Conservation (phyloP, 2,888 invertebrate species). For the Rosalia funebris region DNA sequence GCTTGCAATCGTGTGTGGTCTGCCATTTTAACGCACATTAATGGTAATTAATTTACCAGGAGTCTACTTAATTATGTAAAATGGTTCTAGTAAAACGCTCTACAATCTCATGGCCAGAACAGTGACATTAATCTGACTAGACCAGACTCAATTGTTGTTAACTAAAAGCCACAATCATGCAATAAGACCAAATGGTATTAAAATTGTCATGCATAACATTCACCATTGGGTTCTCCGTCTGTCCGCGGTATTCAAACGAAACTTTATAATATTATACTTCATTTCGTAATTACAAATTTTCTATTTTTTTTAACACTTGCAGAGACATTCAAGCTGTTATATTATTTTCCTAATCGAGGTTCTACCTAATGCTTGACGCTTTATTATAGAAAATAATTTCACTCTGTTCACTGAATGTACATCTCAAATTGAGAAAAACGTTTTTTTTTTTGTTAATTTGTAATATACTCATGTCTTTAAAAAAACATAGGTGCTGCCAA, state of each 20-base stretch:
- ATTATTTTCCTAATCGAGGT: too few species aligned
- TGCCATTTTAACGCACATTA: slow-evolving; percentile 41
- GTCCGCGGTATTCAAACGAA: slow-evolving; percentile 59
- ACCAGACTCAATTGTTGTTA: slow-evolving; percentile 33
- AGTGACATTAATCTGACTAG: slow-evolving; percentile 36
- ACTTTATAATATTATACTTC: not conserved
- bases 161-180: slow-evolving; percentile 34
- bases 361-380: too few species aligned
- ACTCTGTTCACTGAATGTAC: too few species aligned
- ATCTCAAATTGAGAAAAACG: too few species aligned
- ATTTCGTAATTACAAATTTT: too few species aligned
- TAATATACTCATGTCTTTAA: too few species aligned
- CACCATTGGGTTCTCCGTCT: slow-evolving; percentile 59
- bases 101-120: slow-evolving; percentile 10
- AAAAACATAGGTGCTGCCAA: too few species aligned
- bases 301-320: too few species aligned
- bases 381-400: too few species aligned
- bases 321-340: too few species aligned
- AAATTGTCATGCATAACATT: slow-evolving; percentile 47
- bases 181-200: slow-evolving; percentile 26
- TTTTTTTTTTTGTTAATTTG: too few species aligned
- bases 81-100: slow-evolving; percentile 29
- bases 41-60: slow-evolving; percentile 40
- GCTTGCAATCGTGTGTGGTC: slow-evolving; percentile 54
- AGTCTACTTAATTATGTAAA: slow-evolving; percentile 43